Evolutionary conservation across 1,140 invertebrate species (phyloP), one percentile per base, ranked within the genome.

Genomic region (Euwallacea fornicatus): DNA sequence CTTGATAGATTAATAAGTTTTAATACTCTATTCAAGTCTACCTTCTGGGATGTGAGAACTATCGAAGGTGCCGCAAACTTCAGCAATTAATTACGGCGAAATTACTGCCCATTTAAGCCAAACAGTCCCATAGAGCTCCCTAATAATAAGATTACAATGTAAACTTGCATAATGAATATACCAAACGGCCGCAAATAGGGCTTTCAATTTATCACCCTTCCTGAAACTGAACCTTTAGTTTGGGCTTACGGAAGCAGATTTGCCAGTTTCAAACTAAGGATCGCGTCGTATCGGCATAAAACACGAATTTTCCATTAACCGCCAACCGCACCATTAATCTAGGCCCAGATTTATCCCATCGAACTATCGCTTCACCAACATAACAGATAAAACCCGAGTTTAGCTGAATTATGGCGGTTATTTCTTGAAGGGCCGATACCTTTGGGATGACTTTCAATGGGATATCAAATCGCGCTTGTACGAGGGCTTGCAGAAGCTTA

Each of bases 261-360:
- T 41, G 41, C 58, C 41, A 53, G 53, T 64, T 53, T 64, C 44
- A 11, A 53, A 11, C 16, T 16, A 13, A 53, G 33, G 62, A 64
- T 53, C 15, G 21, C 21, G 21, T 33, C 21, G 62, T 64, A 64
- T 64, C 62, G 62, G 47, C 62, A 41, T 47, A 64, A 50, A 64
- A 64, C 62, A 64, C 62, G 62, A 64, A 42, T 64, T 64, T 64
- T 64, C 62, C 62, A 64, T 64, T 64, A 64, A 53, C 44, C 21
- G 13, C 7, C 11, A 33, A 64, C 46, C 33, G 15, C 10, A 64
- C 62, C 62, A 64, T 64, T 64, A 64, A 64, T 64, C 62, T 64
- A 11, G 46, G 11, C 8, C 53, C 15, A 64, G 62, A 64, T 64
- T 64, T 64, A 64, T 64, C 21, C 11, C 47, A 64, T 50, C 46